Evolutionary conservation across 2,888 invertebrate genomes (phyloP).

Genomic region (Caenorhabditis zanzibari): DNA sequence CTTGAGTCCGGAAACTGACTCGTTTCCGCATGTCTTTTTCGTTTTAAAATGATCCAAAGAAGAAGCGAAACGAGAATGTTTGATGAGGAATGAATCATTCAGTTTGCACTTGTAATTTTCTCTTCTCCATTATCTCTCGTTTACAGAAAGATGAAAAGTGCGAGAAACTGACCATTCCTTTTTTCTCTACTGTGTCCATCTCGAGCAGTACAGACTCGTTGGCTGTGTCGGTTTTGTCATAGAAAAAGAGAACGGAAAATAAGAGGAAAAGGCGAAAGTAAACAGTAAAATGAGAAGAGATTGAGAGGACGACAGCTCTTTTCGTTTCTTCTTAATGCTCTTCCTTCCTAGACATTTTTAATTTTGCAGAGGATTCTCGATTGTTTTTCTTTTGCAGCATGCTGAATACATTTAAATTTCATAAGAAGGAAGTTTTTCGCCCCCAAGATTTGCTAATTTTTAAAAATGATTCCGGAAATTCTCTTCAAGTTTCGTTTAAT

Average conservation of each 20-base stretch:
- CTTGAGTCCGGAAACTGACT: slow-evolving; percentile 23
- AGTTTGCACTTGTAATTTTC: slow-evolving; percentile 38
- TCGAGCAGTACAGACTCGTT: slow-evolving; percentile 8
- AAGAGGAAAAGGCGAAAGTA: slow-evolving; percentile 26
- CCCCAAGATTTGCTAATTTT: no score
- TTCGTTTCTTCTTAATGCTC: slow-evolving; percentile 8
- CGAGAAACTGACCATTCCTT: slow-evolving; percentile 24
- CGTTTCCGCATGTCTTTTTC: slow-evolving; percentile 2
- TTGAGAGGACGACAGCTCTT: slow-evolving; percentile 25
- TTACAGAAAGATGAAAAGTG: background rate
- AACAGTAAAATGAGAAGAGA: slow-evolving; percentile 29
- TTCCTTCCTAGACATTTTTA: slow-evolving; percentile 1
- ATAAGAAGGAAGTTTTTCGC: no score
- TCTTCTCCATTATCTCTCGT: background rate
- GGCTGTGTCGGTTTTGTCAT: slow-evolving; percentile 3
- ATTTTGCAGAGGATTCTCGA: slow-evolving; percentile 1
- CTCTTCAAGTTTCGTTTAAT: slow-evolving; percentile 9
- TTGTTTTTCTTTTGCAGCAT: no score
- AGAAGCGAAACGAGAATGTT: slow-evolving; percentile 36
- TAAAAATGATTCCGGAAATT: no score
- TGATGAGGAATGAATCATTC: slow-evolving; percentile 49
- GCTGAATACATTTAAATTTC: no score
- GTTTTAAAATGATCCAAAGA: slow-evolving; percentile 9
- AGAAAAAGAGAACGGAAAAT: slow-evolving; percentile 22
- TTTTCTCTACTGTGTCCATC: slow-evolving; percentile 18